phyloP scores from a whole-genome alignment of 1,140 invertebrate genomes.

The Nilaparvata lugens region DNA sequence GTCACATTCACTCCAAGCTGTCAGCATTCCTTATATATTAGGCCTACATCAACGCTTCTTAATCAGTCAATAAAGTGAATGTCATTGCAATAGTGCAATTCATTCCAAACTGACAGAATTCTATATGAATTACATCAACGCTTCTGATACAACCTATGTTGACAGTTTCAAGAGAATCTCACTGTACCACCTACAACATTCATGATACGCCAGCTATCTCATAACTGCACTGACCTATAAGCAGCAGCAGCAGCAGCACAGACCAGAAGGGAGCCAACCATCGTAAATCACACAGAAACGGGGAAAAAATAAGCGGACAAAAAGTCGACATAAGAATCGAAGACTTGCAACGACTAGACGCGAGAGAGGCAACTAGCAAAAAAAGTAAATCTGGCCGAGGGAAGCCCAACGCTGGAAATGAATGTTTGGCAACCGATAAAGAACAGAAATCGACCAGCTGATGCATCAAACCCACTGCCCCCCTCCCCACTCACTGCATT shows the following conservation, averaged over 20 bases:
- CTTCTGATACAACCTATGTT: no score
- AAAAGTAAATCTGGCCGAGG: not conserved
- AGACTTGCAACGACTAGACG: not conserved
- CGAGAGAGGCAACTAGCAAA: not conserved
- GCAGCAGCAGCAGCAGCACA: no score
- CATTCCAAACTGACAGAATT: no score
- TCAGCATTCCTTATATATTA: no score
- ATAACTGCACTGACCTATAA: slow-evolving; percentile 2
- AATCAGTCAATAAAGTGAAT: no score
- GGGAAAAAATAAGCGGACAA: not conserved
- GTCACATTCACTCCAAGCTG: no score
- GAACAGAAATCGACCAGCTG: slow-evolving; percentile 1
- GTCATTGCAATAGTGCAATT: no score
- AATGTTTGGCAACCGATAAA: not conserved
- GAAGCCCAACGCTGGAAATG: not conserved
- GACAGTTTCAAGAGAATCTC: no score
- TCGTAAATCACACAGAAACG: not conserved
- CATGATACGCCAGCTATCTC: not conserved
- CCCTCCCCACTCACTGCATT: no score
- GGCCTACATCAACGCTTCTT: no score
- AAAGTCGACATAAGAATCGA: slow-evolving; percentile 1
- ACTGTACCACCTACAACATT: no score
- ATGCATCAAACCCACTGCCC: not conserved
- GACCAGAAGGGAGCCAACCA: not conserved
- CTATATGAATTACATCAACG: no score